Conservation (phyloP, 2,113 vertebrate genomes). For the Strix uralensis region DNA sequence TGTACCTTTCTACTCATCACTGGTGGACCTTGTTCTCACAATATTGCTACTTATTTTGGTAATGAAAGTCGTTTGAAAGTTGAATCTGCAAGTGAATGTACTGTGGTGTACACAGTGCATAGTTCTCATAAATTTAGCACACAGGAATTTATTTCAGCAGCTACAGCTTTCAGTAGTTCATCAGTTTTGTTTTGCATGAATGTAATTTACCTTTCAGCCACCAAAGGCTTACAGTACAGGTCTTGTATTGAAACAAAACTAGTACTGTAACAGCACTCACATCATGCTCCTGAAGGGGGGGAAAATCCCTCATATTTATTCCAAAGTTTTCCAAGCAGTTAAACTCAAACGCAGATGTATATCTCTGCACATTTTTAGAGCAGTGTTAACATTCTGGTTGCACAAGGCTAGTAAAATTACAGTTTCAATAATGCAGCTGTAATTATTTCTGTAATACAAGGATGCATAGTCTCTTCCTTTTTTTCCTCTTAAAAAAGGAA, state of each 20-base stretch:
- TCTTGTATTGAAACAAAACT: slow-evolving; percentile 78
- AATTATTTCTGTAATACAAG: slow-evolving; percentile 9
- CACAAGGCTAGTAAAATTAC: slow-evolving; percentile 6
- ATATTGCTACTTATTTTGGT: slow-evolving; percentile 39
- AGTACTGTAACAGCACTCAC: slow-evolving; percentile 70
- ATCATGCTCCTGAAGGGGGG: slow-evolving; percentile 44
- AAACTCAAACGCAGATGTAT: slow-evolving; percentile 47
- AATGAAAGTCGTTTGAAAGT: slow-evolving; percentile 45
- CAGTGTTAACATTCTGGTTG: slow-evolving; percentile 27
- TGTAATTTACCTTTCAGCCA: slow-evolving; percentile 72
- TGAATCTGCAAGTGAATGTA: slow-evolving; percentile 48
- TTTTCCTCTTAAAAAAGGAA: neutral
- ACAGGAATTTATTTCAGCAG: slow-evolving; percentile 71
- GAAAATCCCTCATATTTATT: slow-evolving; percentile 41
- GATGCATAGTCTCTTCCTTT: neutral
- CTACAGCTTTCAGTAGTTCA: slow-evolving; percentile 72
- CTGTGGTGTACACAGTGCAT: slow-evolving; percentile 55
- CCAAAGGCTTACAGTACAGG: slow-evolving; percentile 72
- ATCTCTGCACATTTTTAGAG: slow-evolving; percentile 59
- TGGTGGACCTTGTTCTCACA: slow-evolving; percentile 40
- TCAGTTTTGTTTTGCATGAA: slow-evolving; percentile 71
- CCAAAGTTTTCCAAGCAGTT: slow-evolving; percentile 70
- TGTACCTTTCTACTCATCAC: slow-evolving; percentile 5
- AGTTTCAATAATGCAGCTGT: neutral
- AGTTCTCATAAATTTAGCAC: slow-evolving; percentile 63